Conservation (phyloP, 35 echinoderm and acorn worm species). For the Chiridota heheva region DNA sequence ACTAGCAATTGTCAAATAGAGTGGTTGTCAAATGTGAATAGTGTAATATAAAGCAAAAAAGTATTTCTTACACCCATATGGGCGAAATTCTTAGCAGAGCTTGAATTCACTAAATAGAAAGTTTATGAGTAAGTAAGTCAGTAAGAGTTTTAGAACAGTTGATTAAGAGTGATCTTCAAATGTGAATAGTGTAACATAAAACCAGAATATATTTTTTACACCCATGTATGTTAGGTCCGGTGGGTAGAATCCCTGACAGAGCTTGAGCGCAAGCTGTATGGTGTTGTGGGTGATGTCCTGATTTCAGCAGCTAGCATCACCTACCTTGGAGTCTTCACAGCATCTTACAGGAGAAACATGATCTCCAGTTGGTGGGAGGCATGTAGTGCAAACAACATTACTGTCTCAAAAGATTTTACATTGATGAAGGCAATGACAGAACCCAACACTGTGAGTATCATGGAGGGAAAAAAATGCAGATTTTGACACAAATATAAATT, state of each 20-base stretch:
- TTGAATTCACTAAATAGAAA: no score
- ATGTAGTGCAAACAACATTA: conserved; percentile 58
- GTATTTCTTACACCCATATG: no score
- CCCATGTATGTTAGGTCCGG: conserved; percentile 86
- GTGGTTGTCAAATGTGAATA: no score
- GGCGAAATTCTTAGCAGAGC: no score
- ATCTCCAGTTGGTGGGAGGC: conserved; percentile 64
- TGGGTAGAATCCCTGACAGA: conserved; percentile 89
- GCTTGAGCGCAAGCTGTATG: conserved; percentile 75
- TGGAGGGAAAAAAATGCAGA: neutral
- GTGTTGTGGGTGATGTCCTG: conserved; percentile 87
- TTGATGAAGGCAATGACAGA: conserved; percentile 87
- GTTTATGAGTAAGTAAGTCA: no score
- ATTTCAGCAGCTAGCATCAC: conserved; percentile 81
- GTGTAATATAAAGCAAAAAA: no score
- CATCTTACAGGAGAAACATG: conserved; percentile 86
- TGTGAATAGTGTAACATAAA: no score
- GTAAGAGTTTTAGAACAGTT: no score
- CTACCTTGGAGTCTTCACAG: conserved; percentile 92
- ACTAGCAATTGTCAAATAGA: no score
- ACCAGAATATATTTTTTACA: no score
- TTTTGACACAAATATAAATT: no score
- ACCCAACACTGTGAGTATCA: conserved; percentile 72
- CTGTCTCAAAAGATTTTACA: conserved; percentile 73
- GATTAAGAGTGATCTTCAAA: no score